Conservation (phyloP, 2,113 vertebrate species). For the Ailurus styani region DNA sequence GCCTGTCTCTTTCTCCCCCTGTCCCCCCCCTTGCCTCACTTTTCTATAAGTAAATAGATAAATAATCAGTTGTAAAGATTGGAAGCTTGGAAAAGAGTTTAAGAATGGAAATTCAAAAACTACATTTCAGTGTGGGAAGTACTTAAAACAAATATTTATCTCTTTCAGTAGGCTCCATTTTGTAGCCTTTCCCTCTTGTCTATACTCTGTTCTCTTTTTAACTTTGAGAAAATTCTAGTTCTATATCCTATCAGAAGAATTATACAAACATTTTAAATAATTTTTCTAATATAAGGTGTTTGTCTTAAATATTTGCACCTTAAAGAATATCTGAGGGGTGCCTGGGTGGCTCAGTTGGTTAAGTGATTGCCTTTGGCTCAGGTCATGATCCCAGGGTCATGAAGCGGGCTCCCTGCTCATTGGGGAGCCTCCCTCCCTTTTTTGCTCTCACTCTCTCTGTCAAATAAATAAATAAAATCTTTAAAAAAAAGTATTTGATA, state of each 20-base stretch:
- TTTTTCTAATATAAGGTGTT: neutral
- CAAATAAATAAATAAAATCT: too few relatives aligned
- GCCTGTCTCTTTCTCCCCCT: neutral
- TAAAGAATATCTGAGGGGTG: neutral
- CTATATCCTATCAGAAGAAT: neutral
- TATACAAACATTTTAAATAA: neutral
- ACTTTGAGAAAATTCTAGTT: neutral
- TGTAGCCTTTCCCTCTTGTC: neutral
- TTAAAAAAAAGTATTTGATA: neutral
- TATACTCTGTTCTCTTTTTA: neutral
- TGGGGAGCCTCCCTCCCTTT: too few relatives aligned
- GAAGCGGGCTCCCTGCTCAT: too few relatives aligned
- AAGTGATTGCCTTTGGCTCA: too few relatives aligned
- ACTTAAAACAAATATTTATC: neutral
- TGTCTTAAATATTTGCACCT: neutral
- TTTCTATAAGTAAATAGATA: neutral
- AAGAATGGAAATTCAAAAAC: constrained; percentile 4
- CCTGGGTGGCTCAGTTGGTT: too few relatives aligned
- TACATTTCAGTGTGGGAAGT: neutral
- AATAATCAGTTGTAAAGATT: neutral
- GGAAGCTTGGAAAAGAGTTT: neutral
- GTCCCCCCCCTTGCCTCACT: neutral
- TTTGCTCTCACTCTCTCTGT: too few relatives aligned
- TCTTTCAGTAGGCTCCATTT: neutral
- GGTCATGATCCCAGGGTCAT: too few relatives aligned